These are phyloP conservation scores for Macropus fuliginosus DNA, from an alignment of 2,797 vertebrate species.

Conservation along the genomic window DNA sequence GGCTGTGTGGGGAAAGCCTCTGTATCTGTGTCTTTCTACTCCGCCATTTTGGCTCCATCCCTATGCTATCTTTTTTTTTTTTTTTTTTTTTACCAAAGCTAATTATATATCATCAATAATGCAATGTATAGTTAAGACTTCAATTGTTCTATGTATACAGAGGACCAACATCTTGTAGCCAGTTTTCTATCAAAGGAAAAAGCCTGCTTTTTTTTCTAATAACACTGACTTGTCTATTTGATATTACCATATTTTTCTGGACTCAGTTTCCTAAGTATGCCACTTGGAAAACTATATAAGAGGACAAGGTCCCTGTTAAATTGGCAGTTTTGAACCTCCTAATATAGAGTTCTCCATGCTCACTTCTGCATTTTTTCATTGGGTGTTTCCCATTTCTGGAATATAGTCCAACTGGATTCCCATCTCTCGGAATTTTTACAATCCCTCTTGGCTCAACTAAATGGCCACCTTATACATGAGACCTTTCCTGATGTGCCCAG, in stretches of 20 bases:
- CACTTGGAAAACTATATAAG: too few relatives aligned
- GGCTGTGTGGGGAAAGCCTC: too few relatives aligned
- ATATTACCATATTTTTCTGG: background rate
- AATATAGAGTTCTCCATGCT: background rate
- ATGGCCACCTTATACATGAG: background rate
- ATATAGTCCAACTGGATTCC: background rate
- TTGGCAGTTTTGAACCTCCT: background rate
- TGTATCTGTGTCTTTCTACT: too few relatives aligned
- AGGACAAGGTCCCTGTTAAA: too few relatives aligned
- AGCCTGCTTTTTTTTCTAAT: too few relatives aligned
- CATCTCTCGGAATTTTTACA: background rate
- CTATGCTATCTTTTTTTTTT: too few relatives aligned
- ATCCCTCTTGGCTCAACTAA: too few relatives aligned
- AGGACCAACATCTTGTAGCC: background rate
- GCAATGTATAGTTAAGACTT: background rate
- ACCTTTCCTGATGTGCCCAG: background rate
- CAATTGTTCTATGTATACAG: background rate
- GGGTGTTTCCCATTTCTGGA: background rate
- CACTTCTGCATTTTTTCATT: background rate
- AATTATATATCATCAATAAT: too few relatives aligned
- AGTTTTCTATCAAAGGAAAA: background rate
- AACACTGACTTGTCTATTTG: background rate
- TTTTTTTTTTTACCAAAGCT: too few relatives aligned
- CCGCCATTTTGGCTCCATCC: too few relatives aligned
- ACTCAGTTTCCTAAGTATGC: too few relatives aligned